phyloP scores from a whole-genome alignment of 2,797 vertebrate genomes.

The Tragopan temminckii region DNA sequence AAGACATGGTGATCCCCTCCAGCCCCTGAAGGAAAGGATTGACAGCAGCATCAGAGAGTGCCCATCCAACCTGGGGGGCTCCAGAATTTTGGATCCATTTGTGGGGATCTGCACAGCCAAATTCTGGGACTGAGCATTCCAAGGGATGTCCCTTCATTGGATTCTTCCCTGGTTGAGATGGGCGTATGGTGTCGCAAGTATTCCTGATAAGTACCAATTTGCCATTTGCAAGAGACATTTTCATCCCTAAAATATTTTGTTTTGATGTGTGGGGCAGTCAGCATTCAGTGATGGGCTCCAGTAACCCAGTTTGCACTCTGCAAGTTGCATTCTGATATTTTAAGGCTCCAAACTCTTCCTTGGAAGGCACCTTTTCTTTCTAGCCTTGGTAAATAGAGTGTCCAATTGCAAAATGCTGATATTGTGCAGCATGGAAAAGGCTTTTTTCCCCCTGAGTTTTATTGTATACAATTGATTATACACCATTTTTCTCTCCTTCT shows the following conservation, averaged over 20 bases:
- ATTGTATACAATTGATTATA: slow-evolving; percentile 73
- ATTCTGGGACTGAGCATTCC: no score
- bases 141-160: neutral
- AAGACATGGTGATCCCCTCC: neutral
- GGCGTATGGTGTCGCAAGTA: neutral
- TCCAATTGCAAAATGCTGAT: slow-evolving; percentile 72
- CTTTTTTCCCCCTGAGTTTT: slow-evolving; percentile 71
- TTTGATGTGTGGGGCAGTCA: neutral
- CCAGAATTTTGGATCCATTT: neutral
- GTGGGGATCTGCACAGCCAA: neutral
- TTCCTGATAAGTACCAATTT: neutral
- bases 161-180: neutral
- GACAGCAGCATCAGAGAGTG: neutral
- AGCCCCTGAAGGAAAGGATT: neutral
- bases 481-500: slow-evolving; percentile 71
- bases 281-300: neutral
- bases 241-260: neutral
- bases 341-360: slow-evolving; percentile 22
- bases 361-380: slow-evolving; percentile 42
- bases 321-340: neutral
- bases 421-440: slow-evolving; percentile 72
- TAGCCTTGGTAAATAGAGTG: slow-evolving; percentile 48
- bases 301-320: neutral
- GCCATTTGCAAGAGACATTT: neutral
- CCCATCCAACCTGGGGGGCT: neutral